Evolutionary conservation across 2,797 vertebrate species (phyloP).

Genomic region (Selene dorsalis): DNA sequence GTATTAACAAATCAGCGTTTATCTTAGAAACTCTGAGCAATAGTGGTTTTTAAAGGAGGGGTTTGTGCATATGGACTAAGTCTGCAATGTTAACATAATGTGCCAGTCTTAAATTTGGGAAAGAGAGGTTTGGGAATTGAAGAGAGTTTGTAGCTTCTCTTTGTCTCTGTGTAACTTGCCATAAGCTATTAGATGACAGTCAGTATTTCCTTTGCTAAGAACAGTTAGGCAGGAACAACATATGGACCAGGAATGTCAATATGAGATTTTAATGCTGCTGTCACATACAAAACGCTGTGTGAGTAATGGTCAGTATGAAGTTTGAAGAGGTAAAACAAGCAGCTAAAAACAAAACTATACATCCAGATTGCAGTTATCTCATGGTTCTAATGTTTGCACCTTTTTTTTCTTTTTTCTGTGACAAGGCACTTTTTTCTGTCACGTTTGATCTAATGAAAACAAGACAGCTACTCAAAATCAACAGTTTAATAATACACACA

Average conservation of each 20-base stretch:
- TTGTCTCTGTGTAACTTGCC: constrained; percentile 85
- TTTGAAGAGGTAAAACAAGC: constrained; percentile 13
- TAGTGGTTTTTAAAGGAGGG: constrained; percentile 90
- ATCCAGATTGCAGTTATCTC: constrained; percentile 23
- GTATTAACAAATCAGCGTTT: constrained; percentile 87
- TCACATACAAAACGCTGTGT: constrained; percentile 16
- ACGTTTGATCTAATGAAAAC: constrained; percentile 27
- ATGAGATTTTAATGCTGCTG: constrained; percentile 11
- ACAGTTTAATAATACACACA: constrained; percentile 15
- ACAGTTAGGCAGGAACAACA: constrained; percentile 21
- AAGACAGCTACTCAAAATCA: constrained; percentile 22
- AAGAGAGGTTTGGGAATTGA: constrained; percentile 61
- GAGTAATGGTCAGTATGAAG: neutral
- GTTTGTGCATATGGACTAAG: constrained; percentile 91
- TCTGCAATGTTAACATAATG: constrained; percentile 95
- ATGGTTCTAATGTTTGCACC: constrained; percentile 31
- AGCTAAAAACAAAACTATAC: constrained; percentile 8
- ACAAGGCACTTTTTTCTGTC: constrained; percentile 28
- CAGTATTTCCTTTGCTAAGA: constrained; percentile 46
- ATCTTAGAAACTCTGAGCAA: constrained; percentile 94
- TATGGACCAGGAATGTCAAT: constrained; percentile 45
- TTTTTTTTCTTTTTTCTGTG: constrained; percentile 3
- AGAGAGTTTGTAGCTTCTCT: constrained; percentile 86
- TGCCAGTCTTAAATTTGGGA: constrained; percentile 91
- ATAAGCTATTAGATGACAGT: constrained; percentile 87